Evolutionary conservation across 2,888 invertebrate genomes (phyloP).

Genomic region (Eledone cirrhosa): DNA sequence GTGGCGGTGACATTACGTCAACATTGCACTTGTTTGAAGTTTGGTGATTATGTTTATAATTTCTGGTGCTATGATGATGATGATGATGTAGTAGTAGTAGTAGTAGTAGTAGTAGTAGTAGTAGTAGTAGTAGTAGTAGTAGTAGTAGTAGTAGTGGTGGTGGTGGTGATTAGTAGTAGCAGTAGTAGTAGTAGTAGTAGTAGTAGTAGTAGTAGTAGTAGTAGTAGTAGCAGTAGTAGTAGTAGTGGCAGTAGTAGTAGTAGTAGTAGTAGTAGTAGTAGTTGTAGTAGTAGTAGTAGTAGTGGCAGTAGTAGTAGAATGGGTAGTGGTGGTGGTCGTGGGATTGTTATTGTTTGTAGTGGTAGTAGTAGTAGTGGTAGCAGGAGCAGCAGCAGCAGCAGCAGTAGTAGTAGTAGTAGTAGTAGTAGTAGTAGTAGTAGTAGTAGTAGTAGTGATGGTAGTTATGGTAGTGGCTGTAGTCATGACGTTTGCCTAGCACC

Average conservation of each 20-base stretch:
- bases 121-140: conserved; percentile 13
- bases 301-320: neutral
- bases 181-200: neutral
- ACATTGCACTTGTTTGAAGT: neutral
- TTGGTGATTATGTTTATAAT: conserved; percentile 86
- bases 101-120: conserved; percentile 13
- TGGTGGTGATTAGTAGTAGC: too few relatives aligned
- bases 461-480: too few relatives aligned
- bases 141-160: conserved; percentile 13
- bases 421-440: too few relatives aligned
- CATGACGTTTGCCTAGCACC: too few relatives aligned
- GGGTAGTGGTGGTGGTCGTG: too few relatives aligned
- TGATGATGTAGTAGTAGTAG: conserved; percentile 72
- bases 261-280: neutral
- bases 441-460: too few relatives aligned
- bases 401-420: conserved; percentile 13
- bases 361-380: too few relatives aligned
- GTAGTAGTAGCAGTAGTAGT: neutral
- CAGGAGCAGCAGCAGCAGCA: conserved; percentile 9
- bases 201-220: conserved; percentile 5
- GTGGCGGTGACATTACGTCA: too few relatives aligned
- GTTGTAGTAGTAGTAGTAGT: neutral
- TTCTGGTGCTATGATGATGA: conserved; percentile 92
- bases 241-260: neutral
- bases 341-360: too few relatives aligned